A percentile compares a stretch with the other conserved stretches of the same genome.
phyloP scores from a whole-genome alignment of 2,113 vertebrate species.

The Aphyosemion australe region DNA sequence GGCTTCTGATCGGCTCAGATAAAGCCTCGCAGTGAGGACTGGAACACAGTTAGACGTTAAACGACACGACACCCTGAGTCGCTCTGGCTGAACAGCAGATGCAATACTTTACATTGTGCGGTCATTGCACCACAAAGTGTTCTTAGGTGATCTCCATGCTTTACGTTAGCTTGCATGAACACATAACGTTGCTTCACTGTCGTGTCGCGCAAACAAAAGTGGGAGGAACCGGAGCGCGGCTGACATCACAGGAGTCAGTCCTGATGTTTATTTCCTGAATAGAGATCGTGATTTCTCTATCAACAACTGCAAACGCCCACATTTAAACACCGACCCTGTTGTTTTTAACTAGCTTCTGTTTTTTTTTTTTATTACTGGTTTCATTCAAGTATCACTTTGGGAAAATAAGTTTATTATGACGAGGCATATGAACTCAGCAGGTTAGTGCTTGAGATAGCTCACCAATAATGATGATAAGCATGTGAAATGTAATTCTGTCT shows the following conservation, averaged over 20 bases:
- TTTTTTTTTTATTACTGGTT: constrained; percentile 20
- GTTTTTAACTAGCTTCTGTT: constrained; percentile 35
- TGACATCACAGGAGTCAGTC: constrained; percentile 36
- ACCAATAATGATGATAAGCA: constrained; percentile 69
- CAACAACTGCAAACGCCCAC: constrained; percentile 49
- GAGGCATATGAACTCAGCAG: constrained; percentile 72
- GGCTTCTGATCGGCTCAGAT: constrained; percentile 36
- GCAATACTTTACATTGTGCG: constrained; percentile 77
- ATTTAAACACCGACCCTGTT: constrained; percentile 47
- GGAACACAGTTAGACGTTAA: constrained; percentile 35
- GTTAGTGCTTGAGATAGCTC: constrained; percentile 69
- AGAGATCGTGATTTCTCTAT: constrained; percentile 50
- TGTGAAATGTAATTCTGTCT: constrained; percentile 74
- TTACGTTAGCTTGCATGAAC: constrained; percentile 65
- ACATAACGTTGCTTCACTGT: constrained; percentile 48
- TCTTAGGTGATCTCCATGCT: constrained; percentile 74
- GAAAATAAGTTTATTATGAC: constrained; percentile 48
- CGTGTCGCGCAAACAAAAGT: constrained; percentile 19
- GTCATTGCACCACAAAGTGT: constrained; percentile 79
- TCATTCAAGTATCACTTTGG: constrained; percentile 53
- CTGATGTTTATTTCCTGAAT: constrained; percentile 31
- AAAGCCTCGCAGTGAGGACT: constrained; percentile 31
- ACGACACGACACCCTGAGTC: constrained; percentile 57
- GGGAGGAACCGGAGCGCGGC: constrained; percentile 38
- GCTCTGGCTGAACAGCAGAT: constrained; percentile 73